Evolutionary conservation across 2,113 vertebrate genomes (phyloP), one percentile per base, ranked within the genome.

Genomic region (Dicaeum eximium): DNA sequence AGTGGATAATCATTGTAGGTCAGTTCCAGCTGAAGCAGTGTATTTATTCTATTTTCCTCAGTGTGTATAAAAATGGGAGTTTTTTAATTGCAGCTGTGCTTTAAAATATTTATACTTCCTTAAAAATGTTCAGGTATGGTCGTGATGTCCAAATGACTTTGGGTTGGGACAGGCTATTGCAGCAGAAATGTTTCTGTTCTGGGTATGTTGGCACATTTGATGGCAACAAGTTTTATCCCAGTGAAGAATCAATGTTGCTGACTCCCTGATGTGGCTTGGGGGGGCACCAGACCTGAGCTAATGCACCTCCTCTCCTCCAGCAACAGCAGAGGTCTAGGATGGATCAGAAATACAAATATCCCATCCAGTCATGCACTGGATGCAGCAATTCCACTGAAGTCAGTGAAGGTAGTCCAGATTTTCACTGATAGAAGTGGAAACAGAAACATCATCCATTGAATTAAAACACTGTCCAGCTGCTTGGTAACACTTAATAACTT

Each of bases 371-470:
- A 4, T 8, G 67, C 33, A 1, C 81, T 72, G 45, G 19, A 5
- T 53, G 38, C 78, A 77, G 78, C 48, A 70, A 73, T 87, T 69
- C 90, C 77, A 7, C 78, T 45, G 42, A 38, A 90, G 61, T 30
- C 89, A 35, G 1, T 0, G 0, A 31, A 94, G 67, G 38, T 14
- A 62, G 11, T 47, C 33, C 57, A 0, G 61, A 27, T 73, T 92
- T 73, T 73, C 58, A 58, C 85, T 56, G 62, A 21, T 88, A 0
- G 0, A 80, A 90, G 71, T 80, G 81, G 71, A 77, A 95, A 70
- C 54, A 82, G 90, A 81, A 91, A 81, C 54, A 30, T 88, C 70
- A 80, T 53, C 81, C 74, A 19, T 37, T 83, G 86, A 47, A 47
- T 58, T 54, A 14, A 74, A 86, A 30, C 75, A 25, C 44, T 54